Evolutionary conservation across 2,113 vertebrate species (phyloP).

Genomic region (Alces alces): DNA sequence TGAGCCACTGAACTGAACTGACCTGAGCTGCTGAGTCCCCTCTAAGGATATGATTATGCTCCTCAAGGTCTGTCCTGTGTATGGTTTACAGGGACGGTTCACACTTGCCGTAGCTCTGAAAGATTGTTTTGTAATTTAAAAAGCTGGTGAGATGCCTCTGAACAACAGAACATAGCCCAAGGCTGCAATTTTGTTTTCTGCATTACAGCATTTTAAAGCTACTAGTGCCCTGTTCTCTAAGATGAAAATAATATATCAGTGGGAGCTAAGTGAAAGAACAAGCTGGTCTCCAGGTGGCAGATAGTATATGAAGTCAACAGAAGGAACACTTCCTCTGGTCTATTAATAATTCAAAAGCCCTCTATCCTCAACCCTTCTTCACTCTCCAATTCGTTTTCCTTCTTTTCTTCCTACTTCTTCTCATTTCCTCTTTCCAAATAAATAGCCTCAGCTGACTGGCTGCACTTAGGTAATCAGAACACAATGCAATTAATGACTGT

Average conservation of each 20-base stretch:
- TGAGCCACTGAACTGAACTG: neutral
- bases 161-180: neutral
- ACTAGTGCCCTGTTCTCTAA: neutral
- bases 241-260: slow-evolving; percentile 26
- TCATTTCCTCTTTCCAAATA: neutral
- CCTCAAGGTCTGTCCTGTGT: neutral
- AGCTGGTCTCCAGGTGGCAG: neutral
- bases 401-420: neutral
- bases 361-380: neutral
- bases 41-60: neutral
- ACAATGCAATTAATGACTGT: neutral
- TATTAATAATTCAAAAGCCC: neutral
- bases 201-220: neutral
- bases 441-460: neutral
- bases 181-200: neutral
- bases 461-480: neutral
- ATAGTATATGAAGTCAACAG: neutral
- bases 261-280: neutral
- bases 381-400: neutral
- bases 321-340: neutral
- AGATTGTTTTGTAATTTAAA: slow-evolving; percentile 17
- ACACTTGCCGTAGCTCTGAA: neutral
- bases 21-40: neutral
- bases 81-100: neutral
- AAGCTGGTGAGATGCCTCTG: neutral